A percentile compares a stretch with the other conserved stretches of the same genome.
phyloP scores from a whole-genome alignment of 2,888 invertebrate genomes.

The Cosmopolites sordidus region DNA sequence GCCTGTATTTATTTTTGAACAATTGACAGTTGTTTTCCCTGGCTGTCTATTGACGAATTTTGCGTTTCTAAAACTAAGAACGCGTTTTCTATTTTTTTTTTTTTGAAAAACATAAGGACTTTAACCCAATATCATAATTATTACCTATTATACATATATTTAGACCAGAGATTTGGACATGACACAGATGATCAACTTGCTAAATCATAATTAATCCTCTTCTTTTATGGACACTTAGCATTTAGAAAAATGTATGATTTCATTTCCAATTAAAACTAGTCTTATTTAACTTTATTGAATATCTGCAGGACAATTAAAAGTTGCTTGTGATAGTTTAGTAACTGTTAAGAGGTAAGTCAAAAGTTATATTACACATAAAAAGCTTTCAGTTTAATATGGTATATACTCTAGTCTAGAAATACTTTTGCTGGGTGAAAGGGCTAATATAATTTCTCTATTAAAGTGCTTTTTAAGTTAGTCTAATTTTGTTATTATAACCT shows the following conservation, averaged over 20 bases:
- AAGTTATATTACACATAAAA: neutral
- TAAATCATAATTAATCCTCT: neutral
- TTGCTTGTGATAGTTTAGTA: constrained; percentile 1
- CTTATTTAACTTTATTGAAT: neutral
- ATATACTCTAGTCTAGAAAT: no score
- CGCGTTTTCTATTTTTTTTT: no score
- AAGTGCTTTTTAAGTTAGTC: no score
- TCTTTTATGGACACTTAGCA: neutral
- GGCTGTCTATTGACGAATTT: no score
- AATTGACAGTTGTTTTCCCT: no score
- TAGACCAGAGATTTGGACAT: neutral
- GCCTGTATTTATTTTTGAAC: no score
- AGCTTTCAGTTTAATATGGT: neutral
- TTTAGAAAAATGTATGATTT: neutral
- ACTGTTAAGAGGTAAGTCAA: neutral
- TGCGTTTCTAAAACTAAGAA: no score
- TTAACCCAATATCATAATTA: constrained; percentile 6
- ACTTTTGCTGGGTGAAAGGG: no score
- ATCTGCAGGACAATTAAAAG: neutral
- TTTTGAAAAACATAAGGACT: constrained; percentile 4
- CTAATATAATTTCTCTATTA: no score
- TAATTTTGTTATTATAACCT: no score
- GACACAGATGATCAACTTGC: neutral
- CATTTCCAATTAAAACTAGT: neutral
- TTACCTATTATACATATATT: constrained; percentile 1